Base-by-base conservation (phyloP, 1,140 invertebrate genomes). In the Ptiloglossa arizonensis region DNA sequence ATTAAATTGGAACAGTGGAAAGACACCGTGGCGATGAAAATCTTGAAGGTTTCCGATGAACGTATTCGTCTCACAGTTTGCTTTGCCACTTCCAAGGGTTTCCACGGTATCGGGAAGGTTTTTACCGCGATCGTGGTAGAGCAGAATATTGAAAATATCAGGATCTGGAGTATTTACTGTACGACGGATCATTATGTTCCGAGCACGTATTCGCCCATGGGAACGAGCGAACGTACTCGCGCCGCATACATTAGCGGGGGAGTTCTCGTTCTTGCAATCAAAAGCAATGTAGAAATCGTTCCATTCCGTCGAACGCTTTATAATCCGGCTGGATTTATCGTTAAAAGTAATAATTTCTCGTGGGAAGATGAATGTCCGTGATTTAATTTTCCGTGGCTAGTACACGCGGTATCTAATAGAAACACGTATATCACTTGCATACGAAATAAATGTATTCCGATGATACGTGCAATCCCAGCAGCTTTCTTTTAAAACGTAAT, bases 171-270 rank as follows among this genome's bases (percentile, higher is more conserved):
- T 63, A 78, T 71, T 66, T 71, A 71, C 59, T 66, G 52, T 60
- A 67, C 70, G 44, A 60, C 46, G 46, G 62, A 67, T 73, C 62
- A 59, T 79, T 79, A 75, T 29, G 71, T 67, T 75, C 70, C 41
- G 35, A 22, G 63, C 78, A 69, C 78, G 72, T 80, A 76, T n/a
- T 69, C 59, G 32, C 71, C 70, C 50, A 74, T 74, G 56, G 63
- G 71, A 52, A 44, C 44, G 54, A 27, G 54, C 64, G 56, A 44
- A 56, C 46, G 64, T 54, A 76, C 71, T 35, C 41, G 56, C 6
- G 46, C 46, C 29, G 72, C 72, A 76, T 80, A 59, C 64, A 68
- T 76, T 50, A 67, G 24, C 35, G 22, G 44, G 29, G 46, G 8
- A 19, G 38, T 59, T 48, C 62, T 59, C 13, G 69, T 46, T 79